Evolutionary conservation across 2,888 invertebrate species (phyloP), one percentile per base, ranked within the genome.

Genomic region (Plebejus argus): DNA sequence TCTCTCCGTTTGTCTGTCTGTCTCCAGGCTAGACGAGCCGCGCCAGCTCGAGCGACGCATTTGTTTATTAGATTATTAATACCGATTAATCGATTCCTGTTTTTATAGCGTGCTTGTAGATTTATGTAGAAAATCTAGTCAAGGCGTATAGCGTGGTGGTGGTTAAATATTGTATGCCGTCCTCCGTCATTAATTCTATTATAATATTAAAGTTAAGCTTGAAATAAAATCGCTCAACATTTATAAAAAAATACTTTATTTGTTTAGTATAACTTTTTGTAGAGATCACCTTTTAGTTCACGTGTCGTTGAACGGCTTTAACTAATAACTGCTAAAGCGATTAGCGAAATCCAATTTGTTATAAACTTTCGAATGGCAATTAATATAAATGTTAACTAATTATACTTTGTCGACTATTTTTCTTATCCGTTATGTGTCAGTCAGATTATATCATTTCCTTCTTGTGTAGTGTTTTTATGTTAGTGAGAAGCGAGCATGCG

Each of bases 391-490:
- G 28, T 66, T 66, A 8, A 28, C 28, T 33, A 28, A 66, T 66
- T 66, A 28, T 33, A 66, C 28, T 23, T 61, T 28, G 28, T 66
- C 28, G 66, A 66, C 28, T 20, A 28, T 66, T 66, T 66, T 66
- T 15, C 5, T 66, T 66, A 66, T 66, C 66, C 5, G 66, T 28
- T 28, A 66, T 33, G 28, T 28, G 66, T 66, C 28, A 33, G 66
- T 66, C 28, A 15, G 66, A 66, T 66, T 12, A 66, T 66, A 66
- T 66, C 28, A 66, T 33, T 66, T 66, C 66, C 66, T 28, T 66
- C 66, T 28, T 66, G 66, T 28, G 61, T 23, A 28, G 28, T 28
- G 5, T 28, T 66, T 66, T 66, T 66, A 66, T 66, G 15, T 12
- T 0, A 61, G 61, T 15, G 28, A 66, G 61, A 0, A 10, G 20